These are phyloP conservation scores for Andrena fulva DNA, from an alignment of 2,888 invertebrate species.

Conservation along the genomic window DNA sequence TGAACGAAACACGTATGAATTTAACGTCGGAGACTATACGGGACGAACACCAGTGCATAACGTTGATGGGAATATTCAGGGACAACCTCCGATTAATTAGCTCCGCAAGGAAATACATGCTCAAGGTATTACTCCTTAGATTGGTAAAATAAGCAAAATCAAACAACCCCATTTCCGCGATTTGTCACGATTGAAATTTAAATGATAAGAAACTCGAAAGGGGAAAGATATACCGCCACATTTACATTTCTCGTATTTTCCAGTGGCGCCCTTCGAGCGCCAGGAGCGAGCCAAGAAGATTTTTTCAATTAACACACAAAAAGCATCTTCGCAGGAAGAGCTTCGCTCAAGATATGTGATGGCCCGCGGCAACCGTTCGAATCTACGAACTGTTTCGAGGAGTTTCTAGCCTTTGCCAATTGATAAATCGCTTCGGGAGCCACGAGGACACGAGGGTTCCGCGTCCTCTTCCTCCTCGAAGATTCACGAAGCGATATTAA, in stretches of 20 bases:
- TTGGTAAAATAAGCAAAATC: too few species aligned
- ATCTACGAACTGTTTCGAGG: constrained; percentile 1
- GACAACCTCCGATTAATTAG: neutral
- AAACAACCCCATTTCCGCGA: neutral
- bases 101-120: neutral
- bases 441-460: constrained; percentile 1
- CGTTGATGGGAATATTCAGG: neutral
- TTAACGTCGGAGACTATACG: neutral
- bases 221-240: too few species aligned
- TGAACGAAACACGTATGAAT: neutral
- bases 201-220: neutral
- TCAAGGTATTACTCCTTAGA: too few species aligned
- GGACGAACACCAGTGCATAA: neutral
- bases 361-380: constrained; percentile 1
- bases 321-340: neutral
- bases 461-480: constrained; percentile 20
- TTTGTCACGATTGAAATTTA: neutral
- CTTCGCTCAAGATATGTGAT: neutral
- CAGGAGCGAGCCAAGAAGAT: neutral
- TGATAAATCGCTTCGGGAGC: constrained; percentile 36
- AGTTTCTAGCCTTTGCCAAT: constrained; percentile 6
- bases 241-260: neutral
- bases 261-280: neutral
- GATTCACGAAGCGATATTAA: constrained; percentile 56
- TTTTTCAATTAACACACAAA: constrained; percentile 3